Conservation (phyloP, 1,140 invertebrate genomes). For the Musca vetustissima region DNA sequence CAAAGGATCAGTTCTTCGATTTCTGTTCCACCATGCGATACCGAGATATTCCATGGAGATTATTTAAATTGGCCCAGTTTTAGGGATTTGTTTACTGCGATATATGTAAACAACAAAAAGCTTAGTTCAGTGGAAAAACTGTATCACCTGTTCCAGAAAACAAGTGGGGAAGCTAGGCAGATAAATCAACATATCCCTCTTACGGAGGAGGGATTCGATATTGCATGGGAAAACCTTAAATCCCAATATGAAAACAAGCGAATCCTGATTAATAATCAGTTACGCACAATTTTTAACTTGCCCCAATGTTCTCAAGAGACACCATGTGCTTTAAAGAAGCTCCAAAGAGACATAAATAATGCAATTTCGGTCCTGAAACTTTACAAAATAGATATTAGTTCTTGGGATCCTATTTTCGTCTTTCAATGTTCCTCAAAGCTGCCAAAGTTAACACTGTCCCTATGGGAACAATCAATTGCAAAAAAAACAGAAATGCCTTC, state of each 20-base stretch:
- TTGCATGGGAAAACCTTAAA: neutral
- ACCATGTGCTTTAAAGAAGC: too few species aligned
- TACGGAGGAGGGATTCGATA: neutral
- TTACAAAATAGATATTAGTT: too few species aligned
- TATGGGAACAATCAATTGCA: too few species aligned
- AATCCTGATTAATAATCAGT: neutral
- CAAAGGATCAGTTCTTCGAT: too few species aligned
- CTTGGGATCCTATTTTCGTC: too few species aligned
- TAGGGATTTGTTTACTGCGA: neutral
- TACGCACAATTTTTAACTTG: neutral
- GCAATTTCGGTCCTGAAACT: too few species aligned
- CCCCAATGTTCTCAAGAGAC: too few species aligned
- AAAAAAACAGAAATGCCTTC: too few species aligned
- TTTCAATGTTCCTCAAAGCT: too few species aligned
- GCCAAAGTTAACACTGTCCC: too few species aligned
- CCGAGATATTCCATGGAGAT: too few species aligned
- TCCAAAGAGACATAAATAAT: too few species aligned
- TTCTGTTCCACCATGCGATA: neutral
- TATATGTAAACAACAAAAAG: neutral
- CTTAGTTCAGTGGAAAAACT: constrained; percentile 3
- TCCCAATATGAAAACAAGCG: neutral
- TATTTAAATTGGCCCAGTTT: neutral
- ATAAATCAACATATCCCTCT: neutral
- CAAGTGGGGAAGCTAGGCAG: constrained; percentile 2
- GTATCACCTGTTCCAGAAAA: constrained; percentile 2